Base-by-base conservation (phyloP, 2,888 invertebrate species). In the Neocrepidodera transversa region DNA sequence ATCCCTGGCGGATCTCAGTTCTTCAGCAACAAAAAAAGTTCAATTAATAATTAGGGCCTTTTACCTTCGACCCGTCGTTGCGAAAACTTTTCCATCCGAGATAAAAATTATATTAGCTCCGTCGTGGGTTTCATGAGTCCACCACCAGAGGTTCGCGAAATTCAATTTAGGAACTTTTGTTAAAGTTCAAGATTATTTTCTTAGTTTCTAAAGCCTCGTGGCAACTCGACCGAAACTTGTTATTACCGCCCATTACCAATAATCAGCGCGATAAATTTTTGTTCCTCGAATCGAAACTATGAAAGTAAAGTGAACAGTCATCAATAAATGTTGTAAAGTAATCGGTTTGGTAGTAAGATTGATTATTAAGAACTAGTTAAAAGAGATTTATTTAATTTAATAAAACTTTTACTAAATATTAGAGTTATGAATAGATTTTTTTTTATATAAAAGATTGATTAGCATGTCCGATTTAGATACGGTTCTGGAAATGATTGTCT, bases 71-170 rank as follows among this genome's bases (percentile, higher is more conserved):
- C 51, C n/a, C 54, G 51, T 26, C 50, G 49, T 53, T 61, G 52
- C 40, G 52, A 45, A 59, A 60, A 65, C 65, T 65, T 65, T 60
- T 48, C 60, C 58, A 58, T 58, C 51, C 43, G 49, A 56, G 58
- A 62, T 62, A 58, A 65, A 65, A 62, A 62, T 65, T 62, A 60
- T 60, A 65, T 65, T 65, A 65, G 58, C 62, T 58, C 32, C 50
- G 50, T 50, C 43, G 52, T 51, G 58, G 62, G 56, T 65, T 65
- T 48, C 56, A 52, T 28, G 43, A 58, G 58, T 47, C 51, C 58
- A 43, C 56, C 51, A 38, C 45, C 51, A 51, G 47, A 50, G 55
- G 55, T 50, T 52, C 23, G 28, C n/a, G 51, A 40, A 56, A 60
- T 52, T 60, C 60, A 51, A 60, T 60, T 56, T 45, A 11, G 35